Percentiles rank a stretch among this genome's conserved stretches.
These are phyloP conservation scores for Vireo griseus DNA, from an alignment of 2,797 vertebrate genomes.

Conservation along the genomic window DNA sequence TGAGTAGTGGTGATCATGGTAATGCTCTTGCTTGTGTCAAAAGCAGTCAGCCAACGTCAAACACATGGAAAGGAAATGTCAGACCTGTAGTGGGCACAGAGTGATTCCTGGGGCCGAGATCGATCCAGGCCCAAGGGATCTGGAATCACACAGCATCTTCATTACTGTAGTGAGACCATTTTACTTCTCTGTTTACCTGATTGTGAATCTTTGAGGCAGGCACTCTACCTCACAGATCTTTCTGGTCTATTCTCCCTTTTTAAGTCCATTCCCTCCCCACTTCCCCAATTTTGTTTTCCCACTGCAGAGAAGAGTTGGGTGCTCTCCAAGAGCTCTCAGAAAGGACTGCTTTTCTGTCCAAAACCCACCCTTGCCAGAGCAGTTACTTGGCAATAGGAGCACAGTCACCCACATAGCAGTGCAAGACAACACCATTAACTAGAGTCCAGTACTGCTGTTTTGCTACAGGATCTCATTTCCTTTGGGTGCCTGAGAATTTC, in stretches of 20 bases:
- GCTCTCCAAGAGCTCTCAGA: background rate
- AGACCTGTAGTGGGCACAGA: background rate
- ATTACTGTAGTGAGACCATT: background rate
- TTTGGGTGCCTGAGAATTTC: conserved; percentile 21
- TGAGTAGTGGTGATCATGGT: background rate
- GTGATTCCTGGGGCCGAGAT: background rate
- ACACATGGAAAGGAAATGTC: background rate
- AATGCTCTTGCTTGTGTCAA: background rate
- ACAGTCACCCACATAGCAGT: background rate
- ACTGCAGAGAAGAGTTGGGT: background rate
- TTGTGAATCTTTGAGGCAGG: background rate
- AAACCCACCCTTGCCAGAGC: background rate
- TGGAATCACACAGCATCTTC: background rate
- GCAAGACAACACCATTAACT: background rate
- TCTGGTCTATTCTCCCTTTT: background rate
- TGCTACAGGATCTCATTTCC: background rate
- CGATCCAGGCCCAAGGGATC: background rate
- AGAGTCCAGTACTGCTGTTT: background rate
- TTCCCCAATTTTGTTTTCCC: background rate
- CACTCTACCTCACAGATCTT: background rate
- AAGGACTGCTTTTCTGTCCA: background rate
- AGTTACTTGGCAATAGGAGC: background rate
- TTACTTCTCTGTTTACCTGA: background rate
- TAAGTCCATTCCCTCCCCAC: background rate
- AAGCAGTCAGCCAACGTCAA: background rate